These are phyloP conservation scores for Hirudo medicinalis DNA, from an alignment of 1,140 invertebrate species.

Conservation along the genomic window DNA sequence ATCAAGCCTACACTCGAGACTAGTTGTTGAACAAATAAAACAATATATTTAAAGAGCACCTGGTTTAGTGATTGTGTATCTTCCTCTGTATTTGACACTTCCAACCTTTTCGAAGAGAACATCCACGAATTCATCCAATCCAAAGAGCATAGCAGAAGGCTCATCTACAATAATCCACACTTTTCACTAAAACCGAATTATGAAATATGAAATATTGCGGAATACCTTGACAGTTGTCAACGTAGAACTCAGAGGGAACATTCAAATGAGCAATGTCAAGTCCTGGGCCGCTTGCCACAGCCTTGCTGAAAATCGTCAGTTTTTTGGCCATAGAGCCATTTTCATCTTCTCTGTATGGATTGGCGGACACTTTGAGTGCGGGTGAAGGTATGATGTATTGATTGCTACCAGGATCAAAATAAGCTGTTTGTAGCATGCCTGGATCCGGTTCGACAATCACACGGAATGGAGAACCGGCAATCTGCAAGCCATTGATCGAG, in stretches of 20 bases:
- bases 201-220: too few relatives aligned
- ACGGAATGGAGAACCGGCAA: conserved; percentile 1
- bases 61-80: not conserved
- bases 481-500: not conserved
- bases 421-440: not conserved
- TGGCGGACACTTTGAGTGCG: not conserved
- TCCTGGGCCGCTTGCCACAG: not conserved
- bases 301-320: not conserved
- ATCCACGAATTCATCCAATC: not conserved
- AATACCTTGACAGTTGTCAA: not conserved
- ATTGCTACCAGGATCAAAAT: too few relatives aligned
- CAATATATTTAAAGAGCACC: not conserved
- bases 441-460: not conserved
- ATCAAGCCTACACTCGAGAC: too few relatives aligned
- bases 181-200: not conserved
- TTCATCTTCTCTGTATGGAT: not conserved
- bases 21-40: not conserved
- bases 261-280: not conserved
- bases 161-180: not conserved
- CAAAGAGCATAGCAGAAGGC: not conserved
- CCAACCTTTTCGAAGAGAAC: not conserved
- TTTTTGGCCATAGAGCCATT: not conserved
- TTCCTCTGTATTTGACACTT: not conserved
- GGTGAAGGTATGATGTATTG: not conserved
- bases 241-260: not conserved